phyloP scores from a whole-genome alignment of 1,140 invertebrate species.

The Listronotus oregonensis region DNA sequence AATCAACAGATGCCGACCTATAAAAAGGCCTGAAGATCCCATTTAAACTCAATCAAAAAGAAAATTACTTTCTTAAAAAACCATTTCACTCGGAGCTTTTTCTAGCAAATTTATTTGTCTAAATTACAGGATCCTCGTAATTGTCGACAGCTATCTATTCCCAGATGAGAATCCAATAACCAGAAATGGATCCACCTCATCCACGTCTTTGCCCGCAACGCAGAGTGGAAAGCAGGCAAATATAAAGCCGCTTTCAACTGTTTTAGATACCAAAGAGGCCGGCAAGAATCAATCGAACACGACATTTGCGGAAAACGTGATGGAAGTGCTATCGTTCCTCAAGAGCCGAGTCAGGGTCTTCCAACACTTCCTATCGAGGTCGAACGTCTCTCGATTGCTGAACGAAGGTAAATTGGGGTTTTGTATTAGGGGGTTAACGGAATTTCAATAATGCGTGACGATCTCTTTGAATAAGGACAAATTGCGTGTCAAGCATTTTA shows the following conservation, averaged over 20 bases:
- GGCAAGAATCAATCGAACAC: conserved; percentile 57
- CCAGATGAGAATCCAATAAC: conserved; percentile 49
- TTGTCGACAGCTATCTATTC: conserved; percentile 60
- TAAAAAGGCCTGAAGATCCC: neutral
- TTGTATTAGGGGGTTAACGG: conserved; percentile 7
- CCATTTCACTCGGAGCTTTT: too few relatives aligned
- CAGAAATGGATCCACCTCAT: neutral
- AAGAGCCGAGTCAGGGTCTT: conserved; percentile 68
- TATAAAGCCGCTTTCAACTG: conserved; percentile 42
- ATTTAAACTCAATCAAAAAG: conserved; percentile 3
- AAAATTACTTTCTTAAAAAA: too few relatives aligned
- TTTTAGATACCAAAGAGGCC: conserved; percentile 52
- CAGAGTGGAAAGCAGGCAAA: conserved; percentile 22
- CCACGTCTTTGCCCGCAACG: neutral
- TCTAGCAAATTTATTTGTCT: conserved; percentile 21
- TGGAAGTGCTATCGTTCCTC: conserved; percentile 64
- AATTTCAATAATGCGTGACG: conserved; percentile 12
- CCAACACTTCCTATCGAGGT: conserved; percentile 65
- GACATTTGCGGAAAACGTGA: conserved; percentile 63
- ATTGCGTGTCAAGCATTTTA: conserved; percentile 11
- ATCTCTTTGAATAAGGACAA: conserved; percentile 5
- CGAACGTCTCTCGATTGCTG: conserved; percentile 64
- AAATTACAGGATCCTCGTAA: conserved; percentile 50
- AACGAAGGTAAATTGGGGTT: conserved; percentile 56
- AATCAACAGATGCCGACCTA: too few relatives aligned